Conservation (phyloP, 2,797 vertebrate species). For the Anguilla megastoma region DNA sequence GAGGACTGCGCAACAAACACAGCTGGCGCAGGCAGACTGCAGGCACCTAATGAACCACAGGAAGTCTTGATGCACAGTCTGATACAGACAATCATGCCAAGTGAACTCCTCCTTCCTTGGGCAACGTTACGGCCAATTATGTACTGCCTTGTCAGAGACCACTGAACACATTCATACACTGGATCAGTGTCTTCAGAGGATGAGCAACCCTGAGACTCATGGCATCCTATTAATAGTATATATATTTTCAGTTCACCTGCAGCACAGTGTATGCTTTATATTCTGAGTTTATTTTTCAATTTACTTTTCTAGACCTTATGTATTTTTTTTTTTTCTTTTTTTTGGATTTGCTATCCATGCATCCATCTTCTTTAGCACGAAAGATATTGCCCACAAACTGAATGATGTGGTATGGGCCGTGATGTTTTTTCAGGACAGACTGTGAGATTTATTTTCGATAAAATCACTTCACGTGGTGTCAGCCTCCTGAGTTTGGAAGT, state of each 20-base stretch:
- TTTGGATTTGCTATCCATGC: neutral
- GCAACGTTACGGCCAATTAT: neutral
- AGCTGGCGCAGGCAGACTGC: neutral
- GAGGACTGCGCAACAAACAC: neutral
- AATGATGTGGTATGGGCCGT: neutral
- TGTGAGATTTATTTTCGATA: neutral
- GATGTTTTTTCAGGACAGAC: neutral
- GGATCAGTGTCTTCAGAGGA: neutral
- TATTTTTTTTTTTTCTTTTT: neutral
- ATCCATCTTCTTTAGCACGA: neutral
- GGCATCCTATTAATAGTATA: neutral
- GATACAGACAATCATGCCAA: neutral
- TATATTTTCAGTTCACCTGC: neutral
- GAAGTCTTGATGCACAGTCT: neutral
- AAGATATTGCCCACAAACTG: neutral
- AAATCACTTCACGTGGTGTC: slow-evolving; percentile 12
- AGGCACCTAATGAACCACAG: neutral
- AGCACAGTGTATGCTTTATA: neutral
- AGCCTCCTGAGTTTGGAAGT: slow-evolving; percentile 4
- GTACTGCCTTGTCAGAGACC: neutral
- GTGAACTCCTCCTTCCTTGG: neutral
- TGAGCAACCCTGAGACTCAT: neutral
- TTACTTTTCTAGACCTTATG: neutral
- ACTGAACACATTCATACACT: neutral
- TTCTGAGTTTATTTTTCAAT: neutral